Evolutionary conservation across 2,888 invertebrate species (phyloP).

Genomic region (Phasia obesa): DNA sequence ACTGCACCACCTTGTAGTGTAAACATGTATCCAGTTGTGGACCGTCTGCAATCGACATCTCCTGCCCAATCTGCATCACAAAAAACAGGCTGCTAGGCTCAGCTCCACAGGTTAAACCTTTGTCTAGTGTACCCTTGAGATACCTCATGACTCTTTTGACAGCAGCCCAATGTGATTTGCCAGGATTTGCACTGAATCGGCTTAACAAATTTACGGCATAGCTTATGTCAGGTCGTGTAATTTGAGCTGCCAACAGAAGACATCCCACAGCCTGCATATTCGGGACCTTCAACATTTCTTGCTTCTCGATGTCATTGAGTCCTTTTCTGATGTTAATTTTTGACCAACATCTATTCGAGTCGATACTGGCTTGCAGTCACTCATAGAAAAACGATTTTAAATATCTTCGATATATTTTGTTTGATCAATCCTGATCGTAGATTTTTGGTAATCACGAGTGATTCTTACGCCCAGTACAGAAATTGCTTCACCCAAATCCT

Average conservation of each 20-base stretch:
- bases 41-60: not conserved
- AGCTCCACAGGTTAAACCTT: not conserved
- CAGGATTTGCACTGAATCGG: constrained; percentile 20
- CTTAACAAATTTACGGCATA: constrained; percentile 22
- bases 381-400: constrained; percentile 43
- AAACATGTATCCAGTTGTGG: not conserved
- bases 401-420: constrained; percentile 46
- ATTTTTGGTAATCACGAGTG: constrained; percentile 1
- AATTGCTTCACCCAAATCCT: constrained; percentile 24
- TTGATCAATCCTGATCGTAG: constrained; percentile 50
- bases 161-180: not conserved
- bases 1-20: constrained; percentile 1
- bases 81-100: not conserved
- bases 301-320: not conserved
- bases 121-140: not conserved
- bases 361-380: not conserved
- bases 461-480: constrained; percentile 47
- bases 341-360: not conserved
- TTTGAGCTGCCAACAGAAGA: not conserved
- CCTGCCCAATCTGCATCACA: constrained; percentile 14
- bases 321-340: constrained; percentile 6
- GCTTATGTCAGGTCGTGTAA: constrained; percentile 14
- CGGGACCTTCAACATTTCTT: not conserved
- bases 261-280: constrained; percentile 2
- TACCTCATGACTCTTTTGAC: not conserved